Evolutionary conservation across 2,797 vertebrate genomes (phyloP).

Genomic region (Salmo trutta): DNA sequence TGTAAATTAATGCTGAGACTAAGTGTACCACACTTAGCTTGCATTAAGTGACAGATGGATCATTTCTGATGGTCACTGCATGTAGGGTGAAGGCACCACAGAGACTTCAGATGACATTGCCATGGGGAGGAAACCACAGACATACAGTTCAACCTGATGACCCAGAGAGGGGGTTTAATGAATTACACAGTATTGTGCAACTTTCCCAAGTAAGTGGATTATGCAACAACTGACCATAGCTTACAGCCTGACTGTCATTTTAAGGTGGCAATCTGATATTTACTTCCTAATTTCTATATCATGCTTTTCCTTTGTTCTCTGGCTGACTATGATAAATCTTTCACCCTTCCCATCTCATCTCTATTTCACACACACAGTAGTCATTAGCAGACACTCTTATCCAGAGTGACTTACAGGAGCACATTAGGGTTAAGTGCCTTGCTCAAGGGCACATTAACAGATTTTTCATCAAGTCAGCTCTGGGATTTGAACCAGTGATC

Average conservation of each 20-base stretch:
- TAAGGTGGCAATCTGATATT: background rate
- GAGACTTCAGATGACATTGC: background rate
- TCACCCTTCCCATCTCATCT: no score
- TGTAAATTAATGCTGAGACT: background rate
- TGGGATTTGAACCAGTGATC: no score
- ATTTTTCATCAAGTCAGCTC: no score
- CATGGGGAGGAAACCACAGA: background rate
- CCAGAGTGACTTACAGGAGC: no score
- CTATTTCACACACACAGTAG: background rate
- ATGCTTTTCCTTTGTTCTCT: background rate
- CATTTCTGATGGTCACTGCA: background rate
- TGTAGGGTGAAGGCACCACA: background rate
- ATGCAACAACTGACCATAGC: background rate
- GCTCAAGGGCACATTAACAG: no score
- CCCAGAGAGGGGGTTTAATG: no score
- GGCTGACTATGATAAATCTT: background rate
- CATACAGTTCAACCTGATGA: background rate
- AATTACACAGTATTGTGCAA: background rate
- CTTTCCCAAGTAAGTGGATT: background rate
- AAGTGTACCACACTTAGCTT: background rate
- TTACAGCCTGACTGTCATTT: background rate
- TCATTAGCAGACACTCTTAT: background rate
- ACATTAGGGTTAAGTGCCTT: no score
- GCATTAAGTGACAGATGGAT: no score
- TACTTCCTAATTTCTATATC: constrained; percentile 1